These are phyloP conservation scores for Prunella fulvescens DNA, from an alignment of 2,113 vertebrate species.

Conservation along the genomic window DNA sequence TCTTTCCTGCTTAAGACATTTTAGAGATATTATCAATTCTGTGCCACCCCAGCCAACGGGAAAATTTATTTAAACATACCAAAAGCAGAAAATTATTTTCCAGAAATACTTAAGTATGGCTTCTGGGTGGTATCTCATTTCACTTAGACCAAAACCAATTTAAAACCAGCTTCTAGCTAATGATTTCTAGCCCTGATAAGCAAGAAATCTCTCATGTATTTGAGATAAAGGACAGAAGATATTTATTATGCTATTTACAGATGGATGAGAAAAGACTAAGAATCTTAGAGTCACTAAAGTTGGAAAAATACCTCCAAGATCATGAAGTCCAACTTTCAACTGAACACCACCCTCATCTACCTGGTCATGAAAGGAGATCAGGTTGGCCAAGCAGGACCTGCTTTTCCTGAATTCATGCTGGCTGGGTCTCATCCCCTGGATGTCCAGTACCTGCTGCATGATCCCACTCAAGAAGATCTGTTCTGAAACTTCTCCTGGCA, in stretches of 20 bases:
- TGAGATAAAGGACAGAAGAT: constrained; percentile 19
- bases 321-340: background rate
- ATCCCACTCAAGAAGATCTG: background rate
- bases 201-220: constrained; percentile 46
- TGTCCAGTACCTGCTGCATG: background rate
- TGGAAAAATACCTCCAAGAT: background rate
- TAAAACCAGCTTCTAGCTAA: constrained; percentile 67
- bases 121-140: constrained; percentile 61
- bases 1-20: constrained; percentile 53
- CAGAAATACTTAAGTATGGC: constrained; percentile 29
- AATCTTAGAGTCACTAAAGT: background rate
- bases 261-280: constrained; percentile 45
- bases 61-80: constrained; percentile 16
- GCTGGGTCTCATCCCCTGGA: background rate
- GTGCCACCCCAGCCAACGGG: constrained; percentile 53
- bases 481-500: background rate
- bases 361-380: background rate
- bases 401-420: background rate
- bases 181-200: constrained; percentile 56
- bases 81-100: constrained; percentile 53
- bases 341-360: background rate
- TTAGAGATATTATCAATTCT: constrained; percentile 67
- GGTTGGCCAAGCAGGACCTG: background rate
- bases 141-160: constrained; percentile 69
- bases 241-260: constrained; percentile 38